Percentiles rank a stretch among this genome's conserved stretches.
phyloP scores from a whole-genome alignment of 2,113 vertebrate genomes.

The Muntiacus reevesi region DNA sequence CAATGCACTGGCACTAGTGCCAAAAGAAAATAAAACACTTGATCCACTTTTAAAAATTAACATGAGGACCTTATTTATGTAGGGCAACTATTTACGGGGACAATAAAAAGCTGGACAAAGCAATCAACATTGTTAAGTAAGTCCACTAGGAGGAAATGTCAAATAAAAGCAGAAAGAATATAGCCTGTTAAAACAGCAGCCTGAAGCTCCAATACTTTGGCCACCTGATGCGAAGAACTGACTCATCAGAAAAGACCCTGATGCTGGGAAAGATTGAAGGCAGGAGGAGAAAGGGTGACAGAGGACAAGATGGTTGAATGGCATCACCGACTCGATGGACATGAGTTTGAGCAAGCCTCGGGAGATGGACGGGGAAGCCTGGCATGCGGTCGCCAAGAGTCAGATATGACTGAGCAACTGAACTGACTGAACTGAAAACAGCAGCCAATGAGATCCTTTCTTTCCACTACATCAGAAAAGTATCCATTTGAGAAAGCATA shows the following conservation, averaged over 20 bases:
- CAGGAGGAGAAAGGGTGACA: not conserved
- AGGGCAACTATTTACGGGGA: not conserved
- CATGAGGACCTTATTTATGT: not conserved
- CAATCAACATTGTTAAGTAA: not conserved
- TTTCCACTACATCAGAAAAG: not conserved
- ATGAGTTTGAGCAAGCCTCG: not conserved
- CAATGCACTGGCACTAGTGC: not conserved
- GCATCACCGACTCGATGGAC: not conserved
- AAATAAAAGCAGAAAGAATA: not conserved
- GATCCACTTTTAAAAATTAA: not conserved
- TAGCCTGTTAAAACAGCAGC: not conserved
- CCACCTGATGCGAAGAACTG: not conserved
- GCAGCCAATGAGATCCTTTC: not conserved
- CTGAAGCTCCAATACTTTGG: not conserved
- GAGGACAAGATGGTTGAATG: not conserved
- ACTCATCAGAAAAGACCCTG: not conserved
- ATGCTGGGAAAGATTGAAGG: not conserved
- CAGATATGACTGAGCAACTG: not conserved
- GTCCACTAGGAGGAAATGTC: not conserved
- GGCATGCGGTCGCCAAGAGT: not conserved
- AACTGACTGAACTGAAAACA: not conserved
- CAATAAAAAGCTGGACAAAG: conserved; percentile 5
- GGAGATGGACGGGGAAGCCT: not conserved
- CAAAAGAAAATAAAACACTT: not conserved
- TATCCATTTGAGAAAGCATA: not conserved